phyloP scores from a whole-genome alignment of 2,797 vertebrate species.

The Chaunax sp. region DNA sequence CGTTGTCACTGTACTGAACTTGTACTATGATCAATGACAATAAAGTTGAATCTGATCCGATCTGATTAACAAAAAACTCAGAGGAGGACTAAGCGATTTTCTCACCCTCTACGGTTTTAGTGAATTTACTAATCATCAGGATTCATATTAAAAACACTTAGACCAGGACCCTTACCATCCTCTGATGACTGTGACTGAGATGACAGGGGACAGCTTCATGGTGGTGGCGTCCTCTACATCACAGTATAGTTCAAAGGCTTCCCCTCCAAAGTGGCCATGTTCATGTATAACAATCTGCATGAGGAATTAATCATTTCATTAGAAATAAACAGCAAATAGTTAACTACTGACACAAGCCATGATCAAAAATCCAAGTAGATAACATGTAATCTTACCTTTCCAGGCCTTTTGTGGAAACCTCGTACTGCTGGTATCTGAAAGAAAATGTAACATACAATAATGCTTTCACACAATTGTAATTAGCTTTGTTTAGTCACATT shows the following conservation, averaged over 20 bases:
- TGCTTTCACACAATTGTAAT: too few relatives aligned
- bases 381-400: constrained; percentile 88
- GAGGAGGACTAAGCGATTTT: not conserved
- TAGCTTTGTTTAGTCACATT: too few relatives aligned
- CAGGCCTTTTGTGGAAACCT: constrained; percentile 92
- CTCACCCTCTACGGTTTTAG: not conserved
- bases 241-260: constrained; percentile 84
- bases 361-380: not conserved
- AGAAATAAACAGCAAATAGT: not conserved
- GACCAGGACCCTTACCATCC: constrained; percentile 92
- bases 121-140: not conserved
- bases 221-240: constrained; percentile 87
- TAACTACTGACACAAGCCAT: not conserved
- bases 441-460: constrained; percentile 9
- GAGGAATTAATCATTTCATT: constrained; percentile 13
- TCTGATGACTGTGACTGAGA: constrained; percentile 90
- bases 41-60: too few relatives aligned
- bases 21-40: too few relatives aligned
- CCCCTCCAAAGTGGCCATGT: constrained; percentile 80
- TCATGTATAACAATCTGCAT: constrained; percentile 89
- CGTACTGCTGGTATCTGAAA: constrained; percentile 70
- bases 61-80: too few relatives aligned
- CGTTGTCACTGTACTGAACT: too few relatives aligned
- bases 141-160: not conserved
- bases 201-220: constrained; percentile 87